Evolutionary conservation across 2,888 invertebrate genomes (phyloP), one percentile per base, ranked within the genome.

Genomic region (Orchesellides sinensis): DNA sequence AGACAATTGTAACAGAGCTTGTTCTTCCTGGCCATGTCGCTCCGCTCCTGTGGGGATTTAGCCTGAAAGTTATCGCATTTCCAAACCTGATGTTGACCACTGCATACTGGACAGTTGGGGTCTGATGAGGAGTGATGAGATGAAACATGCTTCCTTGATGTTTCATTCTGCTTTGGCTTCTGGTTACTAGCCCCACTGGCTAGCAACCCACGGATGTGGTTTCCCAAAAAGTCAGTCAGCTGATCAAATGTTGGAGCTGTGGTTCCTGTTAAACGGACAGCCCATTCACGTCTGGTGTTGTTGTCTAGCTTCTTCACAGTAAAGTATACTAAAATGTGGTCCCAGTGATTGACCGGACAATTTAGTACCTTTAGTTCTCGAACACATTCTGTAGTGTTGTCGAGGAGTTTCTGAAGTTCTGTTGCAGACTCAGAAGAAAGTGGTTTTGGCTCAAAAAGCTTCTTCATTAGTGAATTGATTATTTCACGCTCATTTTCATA

Each of bases 401-500:
- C 72, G 12, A 61, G 17, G 14, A 72, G n/a, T 35, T 23, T 59
- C 59, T 47, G 56, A 2, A 72, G 25, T 19, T 35, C 61, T 0
- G 8, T 35, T 5, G 25, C 54, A 3, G 54, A 21, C 12, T 14
- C 25, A 2, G 21, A 12, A 5, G 10, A 12, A 2, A 66, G 4
- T 6, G 17, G 63, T 40, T 19, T 23, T 1, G n/a, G 12, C 14
- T 29, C 8, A 10, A 63, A 23, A 1, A 40, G 32, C 17, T 35
- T 17, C 10, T 35, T 10, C 14, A 63, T 14, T 6, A 14, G 21
- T 4, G 63, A 27, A 8, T 32, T 8, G 12, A 32, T 35, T 12
- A 63, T 56, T 25, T 56, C 56, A 23, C 56, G 23, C 12, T 56
- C 3, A 45, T 84, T 75, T 21, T 84, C 45, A 25, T 84, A 84